Conservation (phyloP, 1,140 invertebrate species). For the Dendrolimus punctatus region DNA sequence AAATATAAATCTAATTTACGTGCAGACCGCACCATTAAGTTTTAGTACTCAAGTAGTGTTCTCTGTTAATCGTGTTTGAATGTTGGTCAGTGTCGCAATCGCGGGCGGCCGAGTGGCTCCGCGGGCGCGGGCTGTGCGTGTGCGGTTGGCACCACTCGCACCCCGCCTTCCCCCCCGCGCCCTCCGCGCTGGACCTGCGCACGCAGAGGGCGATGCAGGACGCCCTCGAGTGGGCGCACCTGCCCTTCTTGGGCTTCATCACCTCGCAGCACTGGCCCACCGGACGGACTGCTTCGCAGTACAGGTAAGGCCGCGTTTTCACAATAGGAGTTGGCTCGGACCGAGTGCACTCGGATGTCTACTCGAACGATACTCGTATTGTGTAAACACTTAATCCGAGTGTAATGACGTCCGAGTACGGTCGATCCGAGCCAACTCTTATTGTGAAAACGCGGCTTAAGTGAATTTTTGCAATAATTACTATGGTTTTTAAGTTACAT, state of each 20-base stretch:
- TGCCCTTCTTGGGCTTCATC: slow-evolving; percentile 52
- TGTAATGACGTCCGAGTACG: no score
- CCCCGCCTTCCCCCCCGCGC: slow-evolving; percentile 50
- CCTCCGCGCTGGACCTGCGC: slow-evolving; percentile 49
- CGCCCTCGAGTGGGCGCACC: slow-evolving; percentile 25
- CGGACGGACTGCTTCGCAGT: slow-evolving; percentile 47
- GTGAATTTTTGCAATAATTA: no score
- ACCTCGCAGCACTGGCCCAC: slow-evolving; percentile 55
- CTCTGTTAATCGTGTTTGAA: background rate
- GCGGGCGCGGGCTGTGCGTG: slow-evolving; percentile 20
- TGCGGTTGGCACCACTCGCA: slow-evolving; percentile 68
- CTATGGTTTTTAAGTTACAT: no score
- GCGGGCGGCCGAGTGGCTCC: slow-evolving; percentile 38
- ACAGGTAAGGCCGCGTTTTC: slow-evolving; percentile 26
- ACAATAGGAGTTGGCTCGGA: no score
- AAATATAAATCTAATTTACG: no score
- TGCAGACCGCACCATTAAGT: no score
- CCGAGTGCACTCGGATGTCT: background rate
- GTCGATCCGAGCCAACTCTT: no score
- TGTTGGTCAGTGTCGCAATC: slow-evolving; percentile 47
- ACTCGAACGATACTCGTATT: no score
- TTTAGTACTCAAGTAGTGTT: no score
- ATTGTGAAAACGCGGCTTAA: no score
- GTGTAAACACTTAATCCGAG: no score
- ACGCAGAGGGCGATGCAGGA: slow-evolving; percentile 51